Percentiles rank a stretch among this genome's conserved stretches.
These are phyloP conservation scores for Koerneria pararmatus DNA, from an alignment of 2,888 invertebrate species.

Conservation along the genomic window DNA sequence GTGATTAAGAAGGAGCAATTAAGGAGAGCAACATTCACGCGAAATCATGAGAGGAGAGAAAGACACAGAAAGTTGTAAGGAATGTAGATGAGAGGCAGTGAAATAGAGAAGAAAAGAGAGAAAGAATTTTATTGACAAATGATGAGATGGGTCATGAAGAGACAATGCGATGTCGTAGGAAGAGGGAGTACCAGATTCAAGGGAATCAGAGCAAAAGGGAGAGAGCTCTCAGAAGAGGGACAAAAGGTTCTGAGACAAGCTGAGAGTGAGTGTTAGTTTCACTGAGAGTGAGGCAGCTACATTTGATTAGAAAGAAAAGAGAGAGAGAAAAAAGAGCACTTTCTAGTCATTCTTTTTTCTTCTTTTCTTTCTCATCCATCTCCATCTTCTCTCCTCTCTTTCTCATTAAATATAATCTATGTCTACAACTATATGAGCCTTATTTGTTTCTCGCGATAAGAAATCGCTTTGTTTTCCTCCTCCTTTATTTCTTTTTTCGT, in stretches of 20 bases:
- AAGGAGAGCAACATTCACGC: too few relatives aligned
- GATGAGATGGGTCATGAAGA: conserved; percentile 21
- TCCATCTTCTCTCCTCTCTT: too few relatives aligned
- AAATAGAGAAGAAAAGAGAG: too few relatives aligned
- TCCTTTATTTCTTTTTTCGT: not conserved
- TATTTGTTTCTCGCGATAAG: conserved; percentile 1
- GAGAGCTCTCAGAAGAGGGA: not conserved
- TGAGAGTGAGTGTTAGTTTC: not conserved
- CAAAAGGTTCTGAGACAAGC: not conserved
- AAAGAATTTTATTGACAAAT: too few relatives aligned
- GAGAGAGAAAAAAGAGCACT: not conserved
- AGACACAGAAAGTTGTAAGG: conserved; percentile 17
- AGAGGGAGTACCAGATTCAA: not conserved
- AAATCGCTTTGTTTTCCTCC: not conserved
- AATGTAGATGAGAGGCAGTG: conserved; percentile 17
- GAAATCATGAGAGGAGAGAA: too few relatives aligned
- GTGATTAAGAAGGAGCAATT: too few relatives aligned
- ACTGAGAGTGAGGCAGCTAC: not conserved
- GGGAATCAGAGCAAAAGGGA: not conserved
- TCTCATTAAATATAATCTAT: not conserved
- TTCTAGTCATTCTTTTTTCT: not conserved
- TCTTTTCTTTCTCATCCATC: not conserved
- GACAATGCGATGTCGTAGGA: conserved; percentile 7
- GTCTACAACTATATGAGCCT: not conserved
- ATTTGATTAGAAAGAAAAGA: not conserved